These are phyloP conservation scores for Gasterosteus nipponicus DNA, from an alignment of 2,113 vertebrate genomes.

Conservation along the genomic window DNA sequence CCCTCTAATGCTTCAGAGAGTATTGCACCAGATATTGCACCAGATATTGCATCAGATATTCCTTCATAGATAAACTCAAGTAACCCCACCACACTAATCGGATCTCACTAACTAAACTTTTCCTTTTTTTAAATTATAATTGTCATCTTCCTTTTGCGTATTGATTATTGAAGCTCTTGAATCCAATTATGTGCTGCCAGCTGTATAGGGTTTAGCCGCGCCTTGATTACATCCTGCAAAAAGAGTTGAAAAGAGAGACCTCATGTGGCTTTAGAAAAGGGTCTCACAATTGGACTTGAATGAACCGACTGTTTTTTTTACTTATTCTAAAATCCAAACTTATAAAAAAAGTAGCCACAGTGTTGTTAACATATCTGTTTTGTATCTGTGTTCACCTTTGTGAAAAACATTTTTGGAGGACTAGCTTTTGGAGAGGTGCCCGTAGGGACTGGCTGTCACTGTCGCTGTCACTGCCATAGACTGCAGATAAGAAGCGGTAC, in stretches of 20 bases:
- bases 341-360: slow-evolving; percentile 1
- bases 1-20: background rate
- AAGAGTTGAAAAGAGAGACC: slow-evolving; percentile 38
- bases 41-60: background rate
- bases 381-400: background rate
- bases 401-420: too few species aligned
- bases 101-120: slow-evolving; percentile 35
- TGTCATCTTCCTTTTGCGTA: slow-evolving; percentile 53
- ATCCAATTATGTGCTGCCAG: slow-evolving; percentile 55
- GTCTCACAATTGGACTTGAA: slow-evolving; percentile 33
- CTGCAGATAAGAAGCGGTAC: background rate
- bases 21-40: background rate
- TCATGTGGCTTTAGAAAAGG: slow-evolving; percentile 42
- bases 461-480: too few species aligned
- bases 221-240: slow-evolving; percentile 53
- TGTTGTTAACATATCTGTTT: background rate
- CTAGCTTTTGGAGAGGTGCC: too few species aligned
- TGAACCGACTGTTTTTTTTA: slow-evolving; percentile 13
- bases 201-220: slow-evolving; percentile 29
- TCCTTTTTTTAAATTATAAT: slow-evolving; percentile 64
- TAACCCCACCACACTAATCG: slow-evolving; percentile 50
- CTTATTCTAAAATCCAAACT: background rate
- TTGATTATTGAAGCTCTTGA: slow-evolving; percentile 64
- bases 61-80: background rate
- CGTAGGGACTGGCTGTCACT: background rate